Base-by-base conservation (phyloP, 2,113 vertebrate species). In the Chauna torquata region DNA sequence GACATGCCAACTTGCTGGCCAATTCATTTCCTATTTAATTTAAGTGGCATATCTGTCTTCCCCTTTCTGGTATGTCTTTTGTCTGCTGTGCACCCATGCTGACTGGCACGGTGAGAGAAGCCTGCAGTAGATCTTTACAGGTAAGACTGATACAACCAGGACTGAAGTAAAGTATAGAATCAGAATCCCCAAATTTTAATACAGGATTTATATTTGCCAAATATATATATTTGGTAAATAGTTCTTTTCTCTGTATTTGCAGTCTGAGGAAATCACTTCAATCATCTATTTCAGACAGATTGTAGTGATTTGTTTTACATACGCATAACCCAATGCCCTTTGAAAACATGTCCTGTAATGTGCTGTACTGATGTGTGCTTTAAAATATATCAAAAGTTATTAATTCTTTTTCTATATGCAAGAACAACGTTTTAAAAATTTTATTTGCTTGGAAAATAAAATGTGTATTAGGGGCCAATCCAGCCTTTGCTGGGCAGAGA, bases 21-120 rank as follows among this genome's bases (percentile, higher is more conserved):
- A 99, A 99, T 98, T 99, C 98, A 98, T 98, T 98, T 98, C 98
- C 98, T 98, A 98, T 98, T 98, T 98, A 96, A 97, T 98, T 98
- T 98, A 98, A 98, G 98, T 98, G 98, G 98, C 98, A 98, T 98
- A 99, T 99, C 98, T 98, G 99, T 99, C 99, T 99, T 99, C 97
- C 96, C 96, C 98, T 99, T 98, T 98, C 98, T 98, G 98, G 98
- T 98, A 98, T 97, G 97, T 98, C 98, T 98, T 99, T 99, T 99
- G 99, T 99, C 98, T 98, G 98, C 96, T 97, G 97, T 88, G 86
- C 97, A 97, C 96, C 95, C 97, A 97, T 87, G 57, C 97, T 98
- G 98, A 58, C 97, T 98, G 98, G 98, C 97, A 98, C 71, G 86
- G 96, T 54, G 66, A 97, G 97, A 98, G 93, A 96, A 95, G 92